These are phyloP conservation scores for Orgyia antiqua DNA, from an alignment of 2,888 invertebrate species.

Conservation along the genomic window DNA sequence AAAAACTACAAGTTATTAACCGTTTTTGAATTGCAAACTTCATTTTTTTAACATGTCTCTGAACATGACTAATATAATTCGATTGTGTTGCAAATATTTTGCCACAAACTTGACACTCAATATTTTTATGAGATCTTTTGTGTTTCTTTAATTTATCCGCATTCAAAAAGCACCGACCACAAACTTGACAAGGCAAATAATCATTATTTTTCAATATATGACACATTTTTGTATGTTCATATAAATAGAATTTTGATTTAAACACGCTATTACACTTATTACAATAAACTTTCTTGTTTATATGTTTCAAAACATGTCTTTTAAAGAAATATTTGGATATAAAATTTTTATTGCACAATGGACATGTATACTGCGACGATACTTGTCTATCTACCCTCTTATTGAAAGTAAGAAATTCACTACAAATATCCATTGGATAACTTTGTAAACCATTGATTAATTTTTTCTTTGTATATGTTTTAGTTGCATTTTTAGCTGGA, in stretches of 20 bases:
- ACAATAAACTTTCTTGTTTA: conserved; percentile 37
- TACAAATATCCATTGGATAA: conserved; percentile 37
- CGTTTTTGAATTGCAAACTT: conserved; percentile 26
- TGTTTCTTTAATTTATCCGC: conserved; percentile 37
- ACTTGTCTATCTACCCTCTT: conserved; percentile 31
- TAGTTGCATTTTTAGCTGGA: conserved; percentile 34
- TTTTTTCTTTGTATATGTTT: conserved; percentile 37
- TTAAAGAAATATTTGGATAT: conserved; percentile 60
- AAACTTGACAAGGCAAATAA: conserved; percentile 39
- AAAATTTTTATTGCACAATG: conserved; percentile 55
- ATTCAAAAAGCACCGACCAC: conserved; percentile 42
- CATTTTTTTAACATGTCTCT: conserved; percentile 46
- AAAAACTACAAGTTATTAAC: conserved; percentile 56
- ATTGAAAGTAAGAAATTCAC: conserved; percentile 59
- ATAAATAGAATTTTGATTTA: conserved; percentile 50
- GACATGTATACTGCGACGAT: conserved; percentile 43
- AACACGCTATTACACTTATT: conserved; percentile 37
- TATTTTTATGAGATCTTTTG: conserved; percentile 35
- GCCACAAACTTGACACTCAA: conserved; percentile 47
- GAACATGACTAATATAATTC: conserved; percentile 45
- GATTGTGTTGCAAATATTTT: conserved; percentile 45
- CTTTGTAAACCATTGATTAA: conserved; percentile 42
- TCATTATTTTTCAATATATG: conserved; percentile 37
- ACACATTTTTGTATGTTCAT: conserved; percentile 54
- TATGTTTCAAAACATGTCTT: conserved; percentile 52